phyloP scores from a whole-genome alignment of 1,140 invertebrate genomes.

The Drosophila neocordata region DNA sequence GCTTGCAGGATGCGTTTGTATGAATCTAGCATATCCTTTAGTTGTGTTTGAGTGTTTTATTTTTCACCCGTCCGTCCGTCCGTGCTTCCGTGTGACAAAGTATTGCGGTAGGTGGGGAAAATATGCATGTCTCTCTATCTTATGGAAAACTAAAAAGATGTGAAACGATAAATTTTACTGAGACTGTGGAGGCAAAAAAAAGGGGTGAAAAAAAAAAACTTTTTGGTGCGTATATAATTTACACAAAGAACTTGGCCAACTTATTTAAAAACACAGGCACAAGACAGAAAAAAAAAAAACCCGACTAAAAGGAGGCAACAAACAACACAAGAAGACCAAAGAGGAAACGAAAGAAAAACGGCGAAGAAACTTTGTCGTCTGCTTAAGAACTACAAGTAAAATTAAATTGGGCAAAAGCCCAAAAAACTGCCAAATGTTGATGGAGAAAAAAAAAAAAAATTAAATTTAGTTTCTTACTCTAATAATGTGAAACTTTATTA shows the following conservation, averaged over 20 bases:
- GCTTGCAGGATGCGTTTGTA: slow-evolving; percentile 50
- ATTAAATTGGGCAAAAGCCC: slow-evolving; percentile 45
- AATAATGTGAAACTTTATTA: slow-evolving; percentile 76
- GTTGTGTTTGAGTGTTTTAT: slow-evolving; percentile 34
- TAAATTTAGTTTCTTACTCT: slow-evolving; percentile 31
- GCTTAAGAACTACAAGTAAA: slow-evolving; percentile 46
- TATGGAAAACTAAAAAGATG: slow-evolving; percentile 33
- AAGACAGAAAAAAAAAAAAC: background rate
- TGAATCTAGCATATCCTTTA: slow-evolving; percentile 44
- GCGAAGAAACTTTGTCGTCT: slow-evolving; percentile 27
- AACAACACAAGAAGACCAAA: background rate
- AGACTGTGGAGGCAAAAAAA: slow-evolving; percentile 17
- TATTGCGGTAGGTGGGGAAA: slow-evolving; percentile 18
- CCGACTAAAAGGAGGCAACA: background rate
- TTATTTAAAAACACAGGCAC: slow-evolving; percentile 38
- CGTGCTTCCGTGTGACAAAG: slow-evolving; percentile 42
- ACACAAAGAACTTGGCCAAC: slow-evolving; percentile 55
- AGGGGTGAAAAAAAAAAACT: slow-evolving; percentile 24
- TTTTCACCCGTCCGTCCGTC: slow-evolving; percentile 29
- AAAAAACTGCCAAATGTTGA: slow-evolving; percentile 28
- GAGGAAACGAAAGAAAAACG: background rate
- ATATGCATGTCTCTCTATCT: background rate
- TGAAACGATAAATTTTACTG: slow-evolving; percentile 55
- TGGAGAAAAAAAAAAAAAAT: slow-evolving; percentile 23
- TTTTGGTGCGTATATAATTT: slow-evolving; percentile 65